Base-by-base conservation (phyloP, 2,888 invertebrate genomes). In the Agonopterix subpropinquella region DNA sequence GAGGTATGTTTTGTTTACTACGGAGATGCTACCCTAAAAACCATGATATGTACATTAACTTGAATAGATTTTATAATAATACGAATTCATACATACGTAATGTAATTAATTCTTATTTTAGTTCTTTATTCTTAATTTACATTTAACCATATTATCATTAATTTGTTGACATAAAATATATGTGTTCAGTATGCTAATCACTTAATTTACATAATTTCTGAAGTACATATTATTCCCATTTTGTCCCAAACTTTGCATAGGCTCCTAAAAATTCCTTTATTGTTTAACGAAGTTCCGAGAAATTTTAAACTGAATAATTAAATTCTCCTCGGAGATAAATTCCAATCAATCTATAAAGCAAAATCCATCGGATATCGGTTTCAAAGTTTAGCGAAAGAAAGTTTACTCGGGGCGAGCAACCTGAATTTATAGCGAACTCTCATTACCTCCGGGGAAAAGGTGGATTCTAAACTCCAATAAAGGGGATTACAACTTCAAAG, bases 301-400 rank as follows among this genome's bases (percentile, higher is more conserved):
- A 48, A 48, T 44, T 48, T 15, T 43, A 42, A 52, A 47, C 37
- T 42, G 37, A 42, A 49, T 47, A 49, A 52, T 49, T 44, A 49
- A 51, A 49, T 49, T 47, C 49, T 42, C 47, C n/a, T 11, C 35
- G 5, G 7, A 50, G 44, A 45, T 48, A 47, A 47, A 54, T 56
- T 59, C 55, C 55, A 63, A 65, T 56, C 53, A 55, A 55, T 52
- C 53, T 56, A 47, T 50, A 65, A 63, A 65, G 55, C 52, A 53
- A 61, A 60, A 10, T 59, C 61, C 53, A 61, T 53, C 53, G 55
- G 59, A 59, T 64, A 67, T 67, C 61, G 66, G 62, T 62, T 63
- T 54, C 53, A 64, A 69, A 73, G 58, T 70, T 72, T 64, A 56
- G 61, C 57, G 52, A 55, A 59, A 58, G 57, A 61, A 74, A 77